Evolutionary conservation across 53 echinoderm and acorn worm genomes (phyloP), one percentile per base, ranked within the genome.

Genomic region (Holothuria leucospilota): DNA sequence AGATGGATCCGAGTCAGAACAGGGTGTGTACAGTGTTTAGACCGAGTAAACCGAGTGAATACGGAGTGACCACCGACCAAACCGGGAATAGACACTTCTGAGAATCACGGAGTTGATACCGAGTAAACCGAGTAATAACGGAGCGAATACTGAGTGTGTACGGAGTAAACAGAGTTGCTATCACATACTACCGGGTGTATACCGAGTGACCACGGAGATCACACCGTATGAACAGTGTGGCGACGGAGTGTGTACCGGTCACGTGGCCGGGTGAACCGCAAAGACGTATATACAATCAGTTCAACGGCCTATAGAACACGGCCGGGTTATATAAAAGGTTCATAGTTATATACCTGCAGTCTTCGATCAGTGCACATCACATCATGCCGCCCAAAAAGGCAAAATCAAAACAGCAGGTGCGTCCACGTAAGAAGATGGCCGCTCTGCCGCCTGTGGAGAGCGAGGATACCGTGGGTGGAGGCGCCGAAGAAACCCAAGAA

Each of bases 21-120:
- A 60, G 60, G 20, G 60, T 60, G 60, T 20, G 60, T 60, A 60
- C 60, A 20, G 60, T 60, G 60, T 60, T 60, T 20, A 20, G 60
- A 60, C 60, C 60, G 60, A 60, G 60, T 60, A 60, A 60, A 60
- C 60, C 60, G 60, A 60, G 60, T 60, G 60, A 60, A 60, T 60
- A 60, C 60, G 20, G 60, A 60, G 20, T 60, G 60, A 60, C 13
- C 13, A 60, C 13, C 13, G 60, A 60, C 60, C 13, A 13, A 13
- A 15, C 60, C 60, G 60, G 20, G 60, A 60, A 60, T 15, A 60
- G 60, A 60, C 60, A 60, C 60, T 20, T 60, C 60, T 20, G 60
- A 13, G 60, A 13, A 60, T 20, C 60, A 60, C 60, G 60, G 60
- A 60, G 60, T 60, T 60, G 60, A 60, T 60, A 60, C 60, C 60